These are phyloP conservation scores for Falcunculus frontatus DNA, from an alignment of 2,113 vertebrate genomes.

Conservation along the genomic window DNA sequence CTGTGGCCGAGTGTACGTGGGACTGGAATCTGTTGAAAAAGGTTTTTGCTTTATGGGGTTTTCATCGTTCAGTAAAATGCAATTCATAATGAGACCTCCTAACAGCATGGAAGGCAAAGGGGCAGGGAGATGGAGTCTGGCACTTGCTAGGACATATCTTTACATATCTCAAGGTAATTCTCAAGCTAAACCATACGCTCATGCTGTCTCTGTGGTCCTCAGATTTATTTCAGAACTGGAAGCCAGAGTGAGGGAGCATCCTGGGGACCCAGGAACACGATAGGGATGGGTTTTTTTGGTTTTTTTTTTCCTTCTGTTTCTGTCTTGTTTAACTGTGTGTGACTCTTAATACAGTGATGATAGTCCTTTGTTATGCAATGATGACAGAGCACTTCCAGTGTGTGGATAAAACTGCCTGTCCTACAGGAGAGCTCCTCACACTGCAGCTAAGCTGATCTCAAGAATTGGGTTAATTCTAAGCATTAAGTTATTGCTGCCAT, in stretches of 20 bases:
- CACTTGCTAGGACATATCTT: neutral
- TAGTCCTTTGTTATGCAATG: conserved; percentile 20
- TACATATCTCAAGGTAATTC: neutral
- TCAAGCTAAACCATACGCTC: neutral
- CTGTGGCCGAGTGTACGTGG: neutral
- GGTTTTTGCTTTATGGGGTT: neutral
- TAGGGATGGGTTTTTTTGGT: neutral
- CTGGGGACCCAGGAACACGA: neutral
- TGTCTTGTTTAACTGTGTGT: conserved; percentile 8
- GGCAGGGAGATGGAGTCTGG: neutral
- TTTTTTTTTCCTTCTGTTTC: neutral
- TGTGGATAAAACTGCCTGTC: neutral
- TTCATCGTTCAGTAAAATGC: neutral
- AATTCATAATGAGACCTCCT: neutral
- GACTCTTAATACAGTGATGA: neutral
- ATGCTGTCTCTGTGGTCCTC: neutral
- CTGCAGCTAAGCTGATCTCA: conserved; percentile 41
- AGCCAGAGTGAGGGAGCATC: neutral
- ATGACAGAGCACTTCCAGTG: neutral
- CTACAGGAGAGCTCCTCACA: neutral
- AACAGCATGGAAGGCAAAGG: neutral
- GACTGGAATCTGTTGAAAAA: neutral
- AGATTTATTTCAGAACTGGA: conserved; percentile 13
- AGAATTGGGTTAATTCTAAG: conserved; percentile 7
- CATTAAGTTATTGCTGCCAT: conserved; percentile 2